These are phyloP conservation scores for Mellilla xanthometata DNA, from an alignment of 2,888 invertebrate species.

Conservation along the genomic window DNA sequence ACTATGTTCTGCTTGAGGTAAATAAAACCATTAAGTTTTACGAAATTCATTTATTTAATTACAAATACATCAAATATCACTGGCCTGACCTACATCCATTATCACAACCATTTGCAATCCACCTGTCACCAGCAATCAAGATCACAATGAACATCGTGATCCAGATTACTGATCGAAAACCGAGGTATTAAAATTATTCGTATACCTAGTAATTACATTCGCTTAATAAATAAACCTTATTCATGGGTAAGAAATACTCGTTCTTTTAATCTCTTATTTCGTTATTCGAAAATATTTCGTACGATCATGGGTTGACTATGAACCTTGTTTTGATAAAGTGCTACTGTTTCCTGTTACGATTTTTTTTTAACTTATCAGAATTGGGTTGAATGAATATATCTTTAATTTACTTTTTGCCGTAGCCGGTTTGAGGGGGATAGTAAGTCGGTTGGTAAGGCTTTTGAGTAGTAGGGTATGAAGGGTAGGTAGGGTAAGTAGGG, in stretches of 20 bases:
- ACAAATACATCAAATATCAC: conserved; percentile 48
- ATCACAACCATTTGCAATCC: conserved; percentile 46
- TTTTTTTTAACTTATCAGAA: too few relatives aligned
- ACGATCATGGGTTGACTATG: conserved; percentile 19
- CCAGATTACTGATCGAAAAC: conserved; percentile 54
- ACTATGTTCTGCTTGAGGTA: conserved; percentile 12
- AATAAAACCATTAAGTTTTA: conserved; percentile 27
- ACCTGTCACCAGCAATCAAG: conserved; percentile 54
- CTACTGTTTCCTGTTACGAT: too few relatives aligned
- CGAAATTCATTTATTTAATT: conserved; percentile 47
- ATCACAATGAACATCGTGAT: conserved; percentile 75
- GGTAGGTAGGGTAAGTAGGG: too few relatives aligned
- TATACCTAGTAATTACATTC: conserved; percentile 35
- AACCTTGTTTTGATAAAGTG: not conserved
- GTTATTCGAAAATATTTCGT: conserved; percentile 33
- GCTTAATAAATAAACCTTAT: conserved; percentile 19
- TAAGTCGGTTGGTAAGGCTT: conserved; percentile 30
- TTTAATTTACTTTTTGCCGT: conserved; percentile 8
- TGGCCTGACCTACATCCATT: conserved; percentile 44
- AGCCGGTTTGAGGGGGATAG: conserved; percentile 31
- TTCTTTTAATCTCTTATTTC: conserved; percentile 23
- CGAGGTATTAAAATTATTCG: conserved; percentile 43
- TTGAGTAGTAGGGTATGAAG: conserved; percentile 16
- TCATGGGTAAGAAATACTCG: conserved; percentile 26
- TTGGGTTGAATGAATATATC: too few relatives aligned